These are phyloP conservation scores for Pyrgilauda ruficollis DNA, from an alignment of 2,113 vertebrate genomes.

Conservation along the genomic window DNA sequence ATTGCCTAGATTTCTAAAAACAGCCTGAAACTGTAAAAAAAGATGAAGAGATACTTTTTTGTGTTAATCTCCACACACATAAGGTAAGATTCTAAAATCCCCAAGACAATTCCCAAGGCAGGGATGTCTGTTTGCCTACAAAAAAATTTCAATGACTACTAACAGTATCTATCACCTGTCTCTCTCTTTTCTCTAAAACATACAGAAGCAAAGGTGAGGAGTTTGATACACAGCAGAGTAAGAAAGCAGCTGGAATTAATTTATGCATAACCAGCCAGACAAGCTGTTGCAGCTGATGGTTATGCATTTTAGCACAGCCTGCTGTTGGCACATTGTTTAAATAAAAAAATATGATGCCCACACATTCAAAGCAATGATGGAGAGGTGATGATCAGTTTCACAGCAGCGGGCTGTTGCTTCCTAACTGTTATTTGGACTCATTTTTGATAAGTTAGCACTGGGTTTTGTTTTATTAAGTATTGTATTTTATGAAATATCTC, in stretches of 20 bases:
- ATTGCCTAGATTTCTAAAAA: not conserved
- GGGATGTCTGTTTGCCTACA: not conserved
- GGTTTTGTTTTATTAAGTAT: not conserved
- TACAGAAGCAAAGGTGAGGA: not conserved
- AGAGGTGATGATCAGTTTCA: not conserved
- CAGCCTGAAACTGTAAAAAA: not conserved
- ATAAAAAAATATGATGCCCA: not conserved
- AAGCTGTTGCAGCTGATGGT: not conserved
- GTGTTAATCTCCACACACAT: not conserved
- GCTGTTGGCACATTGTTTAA: not conserved
- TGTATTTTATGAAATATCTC: not conserved
- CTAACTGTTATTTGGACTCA: not conserved
- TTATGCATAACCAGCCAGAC: not conserved
- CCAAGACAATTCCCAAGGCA: not conserved
- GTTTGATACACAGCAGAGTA: not conserved
- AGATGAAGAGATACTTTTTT: not conserved
- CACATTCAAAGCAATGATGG: not conserved
- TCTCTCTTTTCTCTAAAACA: not conserved
- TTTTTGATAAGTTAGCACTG: not conserved
- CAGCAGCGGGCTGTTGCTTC: not conserved
- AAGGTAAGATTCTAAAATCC: not conserved
- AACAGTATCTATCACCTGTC: not conserved
- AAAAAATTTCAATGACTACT: not conserved
- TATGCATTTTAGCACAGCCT: slow-evolving; percentile 14
- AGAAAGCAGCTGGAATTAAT: slow-evolving; percentile 17